phyloP scores from a whole-genome alignment of 2,113 vertebrate genomes.

The Bombycilla garrulus region DNA sequence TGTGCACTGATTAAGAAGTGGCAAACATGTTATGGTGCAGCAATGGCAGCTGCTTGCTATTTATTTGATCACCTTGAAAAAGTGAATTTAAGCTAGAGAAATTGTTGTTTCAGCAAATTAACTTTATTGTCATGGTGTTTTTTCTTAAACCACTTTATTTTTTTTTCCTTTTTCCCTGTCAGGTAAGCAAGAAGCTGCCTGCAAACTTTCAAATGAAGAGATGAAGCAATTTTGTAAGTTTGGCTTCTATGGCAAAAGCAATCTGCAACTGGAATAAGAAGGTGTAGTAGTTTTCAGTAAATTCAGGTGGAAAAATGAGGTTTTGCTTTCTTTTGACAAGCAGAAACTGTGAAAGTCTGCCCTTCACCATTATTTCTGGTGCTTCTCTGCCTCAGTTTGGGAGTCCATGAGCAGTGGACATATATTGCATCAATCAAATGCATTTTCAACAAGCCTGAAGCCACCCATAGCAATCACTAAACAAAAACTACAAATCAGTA shows the following conservation, averaged over 20 bases:
- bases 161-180: not conserved
- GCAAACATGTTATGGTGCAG: not conserved
- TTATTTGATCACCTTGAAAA: conserved; percentile 5
- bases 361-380: not conserved
- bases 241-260: not conserved
- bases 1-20: not conserved
- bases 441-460: not conserved
- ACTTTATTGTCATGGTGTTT: not conserved
- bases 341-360: not conserved
- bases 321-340: not conserved
- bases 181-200: not conserved
- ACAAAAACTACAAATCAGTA: not conserved
- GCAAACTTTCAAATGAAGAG: not conserved
- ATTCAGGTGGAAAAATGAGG: not conserved
- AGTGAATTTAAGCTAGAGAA: not conserved
- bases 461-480: not conserved
- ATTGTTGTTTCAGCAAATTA: not conserved
- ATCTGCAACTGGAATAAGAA: not conserved
- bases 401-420: not conserved
- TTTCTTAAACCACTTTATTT: not conserved
- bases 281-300: not conserved
- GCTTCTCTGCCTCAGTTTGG: not conserved
- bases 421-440: not conserved
- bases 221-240: not conserved
- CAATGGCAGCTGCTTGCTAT: not conserved